These are phyloP conservation scores for Heliconius eleuchia DNA, from an alignment of 1,140 invertebrate genomes.

Conservation along the genomic window DNA sequence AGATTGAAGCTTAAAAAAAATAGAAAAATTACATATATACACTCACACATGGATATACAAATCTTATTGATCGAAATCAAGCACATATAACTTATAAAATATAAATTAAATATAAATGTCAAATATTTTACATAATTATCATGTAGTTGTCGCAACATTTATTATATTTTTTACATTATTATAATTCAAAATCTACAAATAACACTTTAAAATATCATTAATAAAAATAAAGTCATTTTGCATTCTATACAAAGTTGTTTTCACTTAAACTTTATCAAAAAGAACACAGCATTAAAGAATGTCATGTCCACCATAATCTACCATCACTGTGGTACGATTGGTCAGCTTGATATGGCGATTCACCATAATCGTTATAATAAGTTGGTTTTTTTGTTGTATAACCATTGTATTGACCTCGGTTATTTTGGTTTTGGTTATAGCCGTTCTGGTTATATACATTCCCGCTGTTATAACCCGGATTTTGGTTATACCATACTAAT, in stretches of 20 bases:
- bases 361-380: slow-evolving; percentile 18
- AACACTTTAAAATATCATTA: not conserved
- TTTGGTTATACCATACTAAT: not conserved
- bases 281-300: not conserved
- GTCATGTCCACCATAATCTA: slow-evolving; percentile 41
- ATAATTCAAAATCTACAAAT: not conserved
- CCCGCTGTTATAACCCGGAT: not conserved
- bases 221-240: not conserved
- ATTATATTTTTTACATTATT: too few relatives aligned
- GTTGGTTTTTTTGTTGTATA: slow-evolving; percentile 21
- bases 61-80: too few relatives aligned
- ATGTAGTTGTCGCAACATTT: too few relatives aligned
- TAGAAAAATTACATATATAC: too few relatives aligned
- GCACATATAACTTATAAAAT: too few relatives aligned
- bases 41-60: too few relatives aligned
- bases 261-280: slow-evolving; percentile 1
- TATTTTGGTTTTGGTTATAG: not conserved
- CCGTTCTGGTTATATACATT: not conserved
- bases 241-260: not conserved
- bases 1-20: too few relatives aligned
- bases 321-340: slow-evolving; percentile 28
- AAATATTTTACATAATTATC: not conserved
- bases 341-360: slow-evolving; percentile 19
- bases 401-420: slow-evolving; percentile 10
- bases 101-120: too few relatives aligned